Conservation (phyloP, 1,140 invertebrate species). For the Pectinophora gossypiella region DNA sequence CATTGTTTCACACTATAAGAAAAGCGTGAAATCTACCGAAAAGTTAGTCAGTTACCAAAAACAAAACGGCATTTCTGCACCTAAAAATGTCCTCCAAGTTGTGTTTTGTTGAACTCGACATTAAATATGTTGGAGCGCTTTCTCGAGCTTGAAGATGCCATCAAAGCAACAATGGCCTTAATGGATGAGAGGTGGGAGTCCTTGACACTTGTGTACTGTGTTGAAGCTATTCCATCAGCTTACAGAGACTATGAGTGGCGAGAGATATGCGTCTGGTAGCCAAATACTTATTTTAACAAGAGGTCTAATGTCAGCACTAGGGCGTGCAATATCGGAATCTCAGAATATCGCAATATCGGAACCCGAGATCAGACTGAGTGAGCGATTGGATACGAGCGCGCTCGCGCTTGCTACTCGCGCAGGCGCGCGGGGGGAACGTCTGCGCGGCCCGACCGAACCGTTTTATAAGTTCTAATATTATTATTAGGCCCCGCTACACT, state of each 20-base stretch:
- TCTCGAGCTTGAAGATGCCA: not conserved
- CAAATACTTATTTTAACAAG: conserved; percentile 17
- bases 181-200: not conserved
- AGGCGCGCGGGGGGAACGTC: no score
- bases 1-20: conserved; percentile 1
- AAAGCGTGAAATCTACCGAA: not conserved
- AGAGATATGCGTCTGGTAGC: conserved; percentile 10
- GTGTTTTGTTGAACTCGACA: not conserved
- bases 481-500: no score
- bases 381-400: no score
- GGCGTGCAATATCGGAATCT: no score
- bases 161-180: not conserved
- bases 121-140: not conserved
- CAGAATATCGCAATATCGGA: no score
- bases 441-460: no score
- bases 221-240: not conserved
- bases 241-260: conserved; percentile 10
- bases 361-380: no score
- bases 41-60: conserved; percentile 2
- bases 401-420: no score
- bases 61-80: not conserved
- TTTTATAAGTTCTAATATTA: no score
- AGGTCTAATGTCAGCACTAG: conserved; percentile 12
- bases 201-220: not conserved
- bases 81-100: conserved; percentile 3